These are phyloP conservation scores for Lepidotrigona ventralis DNA, from an alignment of 1,140 invertebrate species.

Conservation along the genomic window DNA sequence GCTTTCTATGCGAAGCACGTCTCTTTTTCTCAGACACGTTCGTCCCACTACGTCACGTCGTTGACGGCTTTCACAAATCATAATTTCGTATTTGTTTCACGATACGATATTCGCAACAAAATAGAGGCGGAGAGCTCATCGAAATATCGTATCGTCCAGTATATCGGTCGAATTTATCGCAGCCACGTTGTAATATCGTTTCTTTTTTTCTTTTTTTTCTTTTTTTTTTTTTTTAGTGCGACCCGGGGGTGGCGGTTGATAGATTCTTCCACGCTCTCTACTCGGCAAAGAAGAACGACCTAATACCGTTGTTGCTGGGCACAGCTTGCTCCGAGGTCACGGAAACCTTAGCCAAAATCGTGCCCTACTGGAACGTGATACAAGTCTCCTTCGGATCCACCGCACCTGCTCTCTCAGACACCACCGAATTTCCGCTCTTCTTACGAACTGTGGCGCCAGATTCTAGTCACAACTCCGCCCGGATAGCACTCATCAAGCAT, in stretches of 20 bases:
- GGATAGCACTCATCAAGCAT: constrained; percentile 90
- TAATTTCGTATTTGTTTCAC: not conserved
- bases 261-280: constrained; percentile 95
- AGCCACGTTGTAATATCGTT: not conserved
- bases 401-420: constrained; percentile 91
- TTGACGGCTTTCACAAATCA: not conserved
- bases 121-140: not conserved
- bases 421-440: constrained; percentile 92
- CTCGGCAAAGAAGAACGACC: constrained; percentile 83
- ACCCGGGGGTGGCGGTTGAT: constrained; percentile 93
- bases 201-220: not conserved
- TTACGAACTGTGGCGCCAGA: constrained; percentile 92
- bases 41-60: not conserved
- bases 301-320: constrained; percentile 90
- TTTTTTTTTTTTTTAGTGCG: constrained; percentile 85
- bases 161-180: not conserved
- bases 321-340: constrained; percentile 94
- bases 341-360: constrained; percentile 92
- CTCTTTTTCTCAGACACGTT: not conserved
- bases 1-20: not conserved
- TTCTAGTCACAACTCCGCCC: constrained; percentile 91
- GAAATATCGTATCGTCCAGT: too few relatives aligned
- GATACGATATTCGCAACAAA: not conserved
- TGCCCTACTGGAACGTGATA: constrained; percentile 94
- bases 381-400: constrained; percentile 94